phyloP scores from a whole-genome alignment of 2,888 invertebrate genomes.

The Drosophila ochracea region DNA sequence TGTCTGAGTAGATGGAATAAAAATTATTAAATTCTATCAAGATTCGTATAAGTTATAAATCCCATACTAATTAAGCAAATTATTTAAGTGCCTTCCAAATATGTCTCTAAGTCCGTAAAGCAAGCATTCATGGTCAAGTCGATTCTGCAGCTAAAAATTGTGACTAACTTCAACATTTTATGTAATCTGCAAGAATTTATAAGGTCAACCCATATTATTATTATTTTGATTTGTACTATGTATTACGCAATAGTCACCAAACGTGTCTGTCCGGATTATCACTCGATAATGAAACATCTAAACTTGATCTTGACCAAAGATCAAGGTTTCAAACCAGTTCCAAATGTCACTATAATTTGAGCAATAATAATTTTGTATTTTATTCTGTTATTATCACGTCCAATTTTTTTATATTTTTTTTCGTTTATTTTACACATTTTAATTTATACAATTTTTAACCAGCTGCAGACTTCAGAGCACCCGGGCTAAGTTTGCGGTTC shows the following conservation, averaged over 20 bases:
- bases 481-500: conserved; percentile 78
- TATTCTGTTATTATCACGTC: conserved; percentile 20
- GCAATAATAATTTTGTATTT: conserved; percentile 24
- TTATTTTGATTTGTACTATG: background rate
- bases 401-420: conserved; percentile 1
- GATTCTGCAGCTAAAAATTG: background rate
- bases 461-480: conserved; percentile 77
- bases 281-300: conserved; percentile 51
- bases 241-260: conserved; percentile 59
- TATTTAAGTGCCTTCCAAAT: too few species aligned
- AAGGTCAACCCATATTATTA: conserved; percentile 41
- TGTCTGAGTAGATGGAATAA: conserved; percentile 46
- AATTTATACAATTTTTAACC: conserved; percentile 60
- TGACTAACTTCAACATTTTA: conserved; percentile 1
- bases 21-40: conserved; percentile 34
- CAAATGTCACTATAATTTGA: conserved; percentile 21
- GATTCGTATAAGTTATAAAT: conserved; percentile 28
- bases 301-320: conserved; percentile 61
- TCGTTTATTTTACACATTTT: conserved; percentile 19
- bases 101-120: background rate
- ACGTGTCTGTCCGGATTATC: conserved; percentile 58
- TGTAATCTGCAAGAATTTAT: conserved; percentile 17
- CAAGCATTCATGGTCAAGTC: conserved; percentile 6
- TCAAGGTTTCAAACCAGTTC: conserved; percentile 61
- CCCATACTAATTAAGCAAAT: conserved; percentile 32